These are phyloP conservation scores for Encarsia formosa DNA, from an alignment of 2,888 invertebrate species.

Conservation along the genomic window DNA sequence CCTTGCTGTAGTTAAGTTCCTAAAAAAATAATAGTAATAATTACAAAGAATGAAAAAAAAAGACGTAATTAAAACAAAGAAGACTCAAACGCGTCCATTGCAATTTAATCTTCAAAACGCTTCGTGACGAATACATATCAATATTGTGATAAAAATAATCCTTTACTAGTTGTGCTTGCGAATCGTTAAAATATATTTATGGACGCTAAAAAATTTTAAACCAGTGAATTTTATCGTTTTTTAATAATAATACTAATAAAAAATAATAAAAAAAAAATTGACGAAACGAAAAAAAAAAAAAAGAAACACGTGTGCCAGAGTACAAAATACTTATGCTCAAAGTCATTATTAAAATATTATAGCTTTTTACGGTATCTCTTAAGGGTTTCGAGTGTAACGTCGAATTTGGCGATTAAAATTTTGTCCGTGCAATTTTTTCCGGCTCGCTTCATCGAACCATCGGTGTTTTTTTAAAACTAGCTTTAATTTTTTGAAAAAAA, in stretches of 20 bases:
- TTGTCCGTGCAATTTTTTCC: too few species aligned
- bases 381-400: too few species aligned
- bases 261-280: neutral
- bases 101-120: neutral
- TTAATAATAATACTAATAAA: too few species aligned
- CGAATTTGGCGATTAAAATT: too few species aligned
- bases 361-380: too few species aligned
- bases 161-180: conserved; percentile 17
- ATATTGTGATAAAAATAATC: conserved; percentile 26
- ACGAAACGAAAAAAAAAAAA: neutral
- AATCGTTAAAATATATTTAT: conserved; percentile 17
- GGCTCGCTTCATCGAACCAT: too few species aligned
- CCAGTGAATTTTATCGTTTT: conserved; percentile 7
- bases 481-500: too few species aligned
- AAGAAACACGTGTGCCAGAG: conserved; percentile 8
- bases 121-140: conserved; percentile 26
- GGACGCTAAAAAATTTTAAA: conserved; percentile 13
- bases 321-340: neutral
- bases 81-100: too few species aligned
- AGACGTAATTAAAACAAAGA: too few species aligned
- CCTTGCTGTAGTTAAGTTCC: conserved; percentile 21
- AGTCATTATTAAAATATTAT: too few species aligned
- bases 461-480: too few species aligned
- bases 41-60: neutral
- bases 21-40: conserved; percentile 1